A percentile compares a stretch with the other conserved stretches of the same genome.
Evolutionary conservation across 1,140 invertebrate species (phyloP).

Genomic region (Dreissena rostriformis): DNA sequence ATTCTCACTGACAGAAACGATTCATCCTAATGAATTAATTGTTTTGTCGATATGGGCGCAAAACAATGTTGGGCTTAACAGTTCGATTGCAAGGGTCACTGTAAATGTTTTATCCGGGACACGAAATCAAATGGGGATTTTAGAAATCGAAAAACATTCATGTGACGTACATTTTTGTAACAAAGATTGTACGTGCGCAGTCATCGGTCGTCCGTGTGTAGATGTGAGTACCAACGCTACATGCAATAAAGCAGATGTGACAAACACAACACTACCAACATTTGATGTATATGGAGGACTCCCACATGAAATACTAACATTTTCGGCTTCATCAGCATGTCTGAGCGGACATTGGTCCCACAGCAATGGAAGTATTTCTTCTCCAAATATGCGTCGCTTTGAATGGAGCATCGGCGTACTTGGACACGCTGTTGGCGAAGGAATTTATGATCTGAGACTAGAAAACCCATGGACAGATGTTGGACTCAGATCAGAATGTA

Average conservation of each 20-base stretch:
- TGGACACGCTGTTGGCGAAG: slow-evolving; percentile 7
- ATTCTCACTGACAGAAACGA: background rate
- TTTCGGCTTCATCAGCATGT: slow-evolving; percentile 13
- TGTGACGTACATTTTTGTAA: slow-evolving; percentile 30
- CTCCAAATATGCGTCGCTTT: background rate
- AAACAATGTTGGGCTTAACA: slow-evolving; percentile 31
- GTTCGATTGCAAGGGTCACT: slow-evolving; percentile 14
- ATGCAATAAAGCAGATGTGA: background rate
- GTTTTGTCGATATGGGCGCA: slow-evolving; percentile 25
- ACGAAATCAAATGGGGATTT: background rate
- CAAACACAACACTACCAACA: background rate
- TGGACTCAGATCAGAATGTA: background rate
- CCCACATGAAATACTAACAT: background rate
- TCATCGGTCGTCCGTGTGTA: slow-evolving; percentile 4
- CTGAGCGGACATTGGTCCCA: slow-evolving; percentile 6
- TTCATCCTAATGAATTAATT: slow-evolving; percentile 6
- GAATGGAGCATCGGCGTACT: slow-evolving; percentile 31
- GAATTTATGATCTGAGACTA: background rate
- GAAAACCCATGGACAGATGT: slow-evolving; percentile 31
- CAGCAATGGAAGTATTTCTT: background rate
- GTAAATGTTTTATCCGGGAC: background rate
- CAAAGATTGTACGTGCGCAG: slow-evolving; percentile 26
- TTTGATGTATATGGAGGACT: slow-evolving; percentile 13
- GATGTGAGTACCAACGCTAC: background rate
- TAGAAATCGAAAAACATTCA: slow-evolving; percentile 28